phyloP scores from a whole-genome alignment of 2,888 invertebrate species.

The Eupeodes luniger region DNA sequence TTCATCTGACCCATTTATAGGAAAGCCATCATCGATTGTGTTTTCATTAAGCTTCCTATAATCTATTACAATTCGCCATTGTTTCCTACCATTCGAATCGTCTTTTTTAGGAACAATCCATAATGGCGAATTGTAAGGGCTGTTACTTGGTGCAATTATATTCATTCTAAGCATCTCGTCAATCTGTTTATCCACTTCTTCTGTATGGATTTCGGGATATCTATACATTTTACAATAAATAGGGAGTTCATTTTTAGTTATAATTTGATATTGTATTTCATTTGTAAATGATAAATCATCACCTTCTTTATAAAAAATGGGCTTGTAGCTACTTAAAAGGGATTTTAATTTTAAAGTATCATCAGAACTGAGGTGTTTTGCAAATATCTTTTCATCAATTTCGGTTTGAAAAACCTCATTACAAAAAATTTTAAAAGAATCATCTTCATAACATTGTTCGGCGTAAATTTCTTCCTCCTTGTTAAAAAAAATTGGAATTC shows the following conservation, averaged over 20 bases:
- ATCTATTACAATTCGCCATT: conserved; percentile 28
- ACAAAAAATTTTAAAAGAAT: conserved; percentile 21
- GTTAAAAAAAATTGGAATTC: not conserved
- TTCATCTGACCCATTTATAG: no score
- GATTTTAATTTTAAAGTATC: conserved; percentile 18
- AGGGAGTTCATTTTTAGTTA: conserved; percentile 37
- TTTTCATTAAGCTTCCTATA: conserved; percentile 19
- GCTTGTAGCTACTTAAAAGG: conserved; percentile 1
- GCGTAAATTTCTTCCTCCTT: conserved; percentile 9
- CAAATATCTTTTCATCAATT: conserved; percentile 21
- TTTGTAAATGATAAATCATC: conserved; percentile 14
- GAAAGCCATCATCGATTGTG: conserved; percentile 73
- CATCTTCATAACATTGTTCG: conserved; percentile 5
- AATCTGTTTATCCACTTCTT: conserved; percentile 62
- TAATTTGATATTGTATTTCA: conserved; percentile 6
- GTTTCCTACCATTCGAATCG: not conserved
- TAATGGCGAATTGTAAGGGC: conserved; percentile 77
- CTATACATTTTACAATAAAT: conserved; percentile 58
- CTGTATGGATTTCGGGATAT: conserved; percentile 63
- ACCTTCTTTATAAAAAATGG: no score
- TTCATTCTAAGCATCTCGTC: conserved; percentile 60
- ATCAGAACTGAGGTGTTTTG: conserved; percentile 2
- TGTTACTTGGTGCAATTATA: conserved; percentile 77
- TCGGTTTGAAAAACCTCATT: conserved; percentile 9
- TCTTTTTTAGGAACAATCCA: conserved; percentile 75